Evolutionary conservation across 2,888 invertebrate genomes (phyloP), one percentile per base, ranked within the genome.

Genomic region (Geophilus truncorum): DNA sequence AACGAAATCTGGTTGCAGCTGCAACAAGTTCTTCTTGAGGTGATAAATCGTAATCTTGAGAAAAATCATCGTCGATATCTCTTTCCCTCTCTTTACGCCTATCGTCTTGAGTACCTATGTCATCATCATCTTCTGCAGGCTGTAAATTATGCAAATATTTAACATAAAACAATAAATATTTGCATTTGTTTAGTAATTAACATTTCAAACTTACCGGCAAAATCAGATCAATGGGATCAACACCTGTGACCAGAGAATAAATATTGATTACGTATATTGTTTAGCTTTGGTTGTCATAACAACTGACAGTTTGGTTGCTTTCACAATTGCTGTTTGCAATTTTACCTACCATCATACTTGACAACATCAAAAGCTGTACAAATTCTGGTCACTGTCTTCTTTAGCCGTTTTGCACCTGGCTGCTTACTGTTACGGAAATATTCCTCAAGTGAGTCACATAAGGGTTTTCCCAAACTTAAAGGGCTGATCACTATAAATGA

Each of bases 301-400:
- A n/a, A n/a, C n/a, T n/a, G n/a, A n/a, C n/a, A n/a, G n/a, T n/a
- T n/a, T n/a, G n/a, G n/a, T n/a, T n/a, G n/a, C n/a, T n/a, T n/a
- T n/a, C n/a, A n/a, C 15, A 40, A 40, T 9, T 40, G 15, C 12
- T 12, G 15, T 40, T 40, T 10, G 3, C 1, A 10, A 3, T 40
- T 2, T 40, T 40, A 40, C 40, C 23, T 23, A 79, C 79, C 79
- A 79, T 79, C 79, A 25, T 79, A 79, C 28, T 79, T 79, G 62
- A 79, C 62, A 18, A 79, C 79, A 62, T 79, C 79, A 25, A 79
- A 79, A 9, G 79, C 79, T 25, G 79, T 79, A 62, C 79, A 79
- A 30, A 79, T 79, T 32, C 62, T 51, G 7, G 79, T 79, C n/a
- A 79, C 62, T 3, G 79, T 79, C 36, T 79, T 79, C 28, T 62